Conservation (phyloP, 2,888 invertebrate species). For the Hydropsyche betteni region DNA sequence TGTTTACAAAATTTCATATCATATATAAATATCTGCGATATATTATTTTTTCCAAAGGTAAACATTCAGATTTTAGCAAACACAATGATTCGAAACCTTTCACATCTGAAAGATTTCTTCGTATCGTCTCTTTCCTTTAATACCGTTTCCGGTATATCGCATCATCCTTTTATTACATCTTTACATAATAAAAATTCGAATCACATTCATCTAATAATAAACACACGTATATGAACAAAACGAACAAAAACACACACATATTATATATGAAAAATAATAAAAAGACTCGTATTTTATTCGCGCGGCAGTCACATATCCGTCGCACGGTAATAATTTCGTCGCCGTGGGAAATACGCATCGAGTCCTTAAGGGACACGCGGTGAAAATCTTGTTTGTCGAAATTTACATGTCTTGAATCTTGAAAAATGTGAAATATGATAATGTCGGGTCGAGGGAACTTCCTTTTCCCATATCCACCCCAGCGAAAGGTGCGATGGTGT, state of each 20-base stretch:
- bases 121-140: too few relatives aligned
- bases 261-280: too few relatives aligned
- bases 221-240: too few relatives aligned
- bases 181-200: too few relatives aligned
- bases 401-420: conserved; percentile 38
- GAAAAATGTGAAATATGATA: conserved; percentile 38
- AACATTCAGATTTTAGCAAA: not conserved
- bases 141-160: too few relatives aligned
- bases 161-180: too few relatives aligned
- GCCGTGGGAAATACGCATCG: conserved; percentile 23
- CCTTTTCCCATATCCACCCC: not conserved
- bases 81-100: too few relatives aligned
- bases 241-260: too few relatives aligned
- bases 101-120: too few relatives aligned
- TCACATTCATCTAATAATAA: too few relatives aligned
- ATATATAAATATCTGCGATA: not conserved
- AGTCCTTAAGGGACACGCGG: conserved; percentile 34
- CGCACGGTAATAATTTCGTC: conserved; percentile 22
- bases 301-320: not conserved
- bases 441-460: conserved; percentile 25
- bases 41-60: not conserved
- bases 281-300: not conserved
- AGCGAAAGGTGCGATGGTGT: not conserved
- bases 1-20: too few relatives aligned
- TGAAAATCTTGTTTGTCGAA: conserved; percentile 40